These are phyloP conservation scores for Phocoena phocoena DNA, from an alignment of 2,113 vertebrate species.

Conservation along the genomic window DNA sequence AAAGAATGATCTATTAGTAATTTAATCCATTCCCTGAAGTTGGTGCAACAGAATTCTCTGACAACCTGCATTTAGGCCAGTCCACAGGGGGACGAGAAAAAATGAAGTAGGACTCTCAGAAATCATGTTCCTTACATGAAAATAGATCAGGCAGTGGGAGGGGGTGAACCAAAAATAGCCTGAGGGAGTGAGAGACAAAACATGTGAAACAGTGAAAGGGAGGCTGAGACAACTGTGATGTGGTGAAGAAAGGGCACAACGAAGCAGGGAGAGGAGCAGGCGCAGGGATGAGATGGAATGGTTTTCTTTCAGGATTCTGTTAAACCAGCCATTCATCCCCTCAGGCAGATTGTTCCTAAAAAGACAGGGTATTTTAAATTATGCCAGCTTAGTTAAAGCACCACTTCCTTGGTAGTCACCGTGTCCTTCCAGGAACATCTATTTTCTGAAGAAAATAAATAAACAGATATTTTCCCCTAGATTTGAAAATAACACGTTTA, in stretches of 20 bases:
- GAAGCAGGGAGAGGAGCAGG: background rate
- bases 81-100: slow-evolving; percentile 38
- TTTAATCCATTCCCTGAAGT: slow-evolving; percentile 37
- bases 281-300: accelerated
- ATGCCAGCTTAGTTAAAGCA: slow-evolving; percentile 8
- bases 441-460: slow-evolving; percentile 18
- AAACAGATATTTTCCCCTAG: background rate
- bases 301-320: background rate
- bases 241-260: background rate
- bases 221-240: slow-evolving; percentile 14
- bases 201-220: slow-evolving; percentile 4
- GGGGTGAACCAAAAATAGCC: slow-evolving; percentile 57
- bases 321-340: slow-evolving; percentile 25
- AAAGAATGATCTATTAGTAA: slow-evolving; percentile 3
- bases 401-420: background rate
- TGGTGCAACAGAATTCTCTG: background rate
- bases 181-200: slow-evolving; percentile 67
- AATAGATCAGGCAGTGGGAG: slow-evolving; percentile 67
- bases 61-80: slow-evolving; percentile 45
- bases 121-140: slow-evolving; percentile 74
- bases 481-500: background rate
- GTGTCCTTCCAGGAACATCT: background rate
- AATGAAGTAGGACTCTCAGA: slow-evolving; percentile 59
- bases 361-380: slow-evolving; percentile 22
- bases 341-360: slow-evolving; percentile 13